phyloP scores from a whole-genome alignment of 64 coral and sea anemone genomes.

The Actinia tenebrosa region DNA sequence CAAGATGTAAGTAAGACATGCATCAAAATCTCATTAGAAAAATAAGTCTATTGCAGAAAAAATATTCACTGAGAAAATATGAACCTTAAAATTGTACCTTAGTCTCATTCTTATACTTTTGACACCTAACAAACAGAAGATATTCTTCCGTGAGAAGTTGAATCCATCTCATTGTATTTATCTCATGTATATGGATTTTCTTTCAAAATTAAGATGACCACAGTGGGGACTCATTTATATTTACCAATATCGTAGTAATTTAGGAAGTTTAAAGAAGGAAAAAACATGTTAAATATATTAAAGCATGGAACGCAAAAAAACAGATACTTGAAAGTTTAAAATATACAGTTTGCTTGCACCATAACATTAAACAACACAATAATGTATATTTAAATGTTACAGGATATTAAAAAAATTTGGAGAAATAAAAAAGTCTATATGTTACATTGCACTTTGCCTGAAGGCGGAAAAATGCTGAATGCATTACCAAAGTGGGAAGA shows the following conservation, averaged over 20 bases:
- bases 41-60: background rate
- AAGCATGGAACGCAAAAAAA: background rate
- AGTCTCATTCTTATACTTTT: background rate
- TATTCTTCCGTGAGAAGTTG: background rate
- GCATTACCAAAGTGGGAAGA: background rate
- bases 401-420: too few species aligned
- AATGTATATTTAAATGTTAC: too few species aligned
- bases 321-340: background rate
- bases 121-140: background rate
- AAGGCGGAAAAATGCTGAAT: background rate
- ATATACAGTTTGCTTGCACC: background rate
- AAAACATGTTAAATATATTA: background rate
- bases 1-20: background rate
- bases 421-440: too few species aligned
- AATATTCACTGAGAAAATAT: background rate
- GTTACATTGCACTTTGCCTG: too few species aligned
- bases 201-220: slow-evolving; percentile 3
- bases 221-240: background rate
- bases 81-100: background rate
- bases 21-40: background rate
- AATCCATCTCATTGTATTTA: background rate
- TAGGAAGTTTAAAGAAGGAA: background rate
- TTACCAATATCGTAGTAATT: slow-evolving; percentile 2
- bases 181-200: background rate
- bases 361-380: too few species aligned